A percentile compares a stretch with the other conserved stretches of the same genome.
Conservation (phyloP, 1,140 invertebrate genomes). For the Manduca sexta region DNA sequence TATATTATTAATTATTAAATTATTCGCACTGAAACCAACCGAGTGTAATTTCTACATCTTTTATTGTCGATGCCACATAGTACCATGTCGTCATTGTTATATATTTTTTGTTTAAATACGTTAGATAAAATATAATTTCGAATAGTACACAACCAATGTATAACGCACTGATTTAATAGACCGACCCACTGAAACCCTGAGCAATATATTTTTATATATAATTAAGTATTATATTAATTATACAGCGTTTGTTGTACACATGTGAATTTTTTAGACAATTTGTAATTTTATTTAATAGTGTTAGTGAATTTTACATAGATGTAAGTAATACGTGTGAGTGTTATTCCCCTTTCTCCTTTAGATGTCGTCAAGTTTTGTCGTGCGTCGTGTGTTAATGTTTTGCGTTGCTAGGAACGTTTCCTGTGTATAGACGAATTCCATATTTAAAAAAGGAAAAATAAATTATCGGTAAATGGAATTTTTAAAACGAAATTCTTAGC, state of each 20-base stretch:
- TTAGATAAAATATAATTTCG: slow-evolving; percentile 4
- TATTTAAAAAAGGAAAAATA: background rate
- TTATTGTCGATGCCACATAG: no score
- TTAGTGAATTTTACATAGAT: slow-evolving; percentile 46
- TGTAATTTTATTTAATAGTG: slow-evolving; percentile 57
- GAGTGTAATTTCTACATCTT: no score
- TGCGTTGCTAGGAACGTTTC: slow-evolving; percentile 48
- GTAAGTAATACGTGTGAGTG: slow-evolving; percentile 40
- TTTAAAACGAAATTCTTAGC: no score
- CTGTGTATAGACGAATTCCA: slow-evolving; percentile 46
- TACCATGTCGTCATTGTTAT: background rate
- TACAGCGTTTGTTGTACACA: slow-evolving; percentile 62
- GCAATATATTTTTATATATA: slow-evolving; percentile 67
- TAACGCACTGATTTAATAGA: slow-evolving; percentile 60
- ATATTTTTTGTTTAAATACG: no score
- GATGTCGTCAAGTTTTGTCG: slow-evolving; percentile 29
- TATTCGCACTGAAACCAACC: no score
- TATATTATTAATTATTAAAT: no score
- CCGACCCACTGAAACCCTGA: slow-evolving; percentile 67
- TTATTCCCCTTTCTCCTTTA: slow-evolving; percentile 56
- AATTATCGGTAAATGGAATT: no score
- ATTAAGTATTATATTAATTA: slow-evolving; percentile 59
- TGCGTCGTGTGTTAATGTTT: slow-evolving; percentile 50
- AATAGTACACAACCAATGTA: slow-evolving; percentile 38
- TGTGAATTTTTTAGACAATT: slow-evolving; percentile 49